Conservation (phyloP, 2,797 vertebrate species). For the Acanthopagrus latus region DNA sequence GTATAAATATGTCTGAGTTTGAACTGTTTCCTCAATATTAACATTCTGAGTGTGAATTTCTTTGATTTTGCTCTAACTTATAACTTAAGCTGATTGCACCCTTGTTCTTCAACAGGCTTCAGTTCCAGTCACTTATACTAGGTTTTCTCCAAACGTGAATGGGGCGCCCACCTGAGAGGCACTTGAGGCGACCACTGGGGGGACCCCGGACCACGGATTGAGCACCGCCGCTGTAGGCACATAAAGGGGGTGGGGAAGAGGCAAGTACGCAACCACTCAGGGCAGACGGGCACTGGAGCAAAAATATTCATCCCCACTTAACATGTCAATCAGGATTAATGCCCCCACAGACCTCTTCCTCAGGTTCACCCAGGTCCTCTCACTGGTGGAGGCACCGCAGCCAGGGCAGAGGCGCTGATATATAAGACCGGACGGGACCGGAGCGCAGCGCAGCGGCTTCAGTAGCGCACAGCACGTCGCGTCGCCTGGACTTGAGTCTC, state of each 20-base stretch:
- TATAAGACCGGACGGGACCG: conserved; percentile 65
- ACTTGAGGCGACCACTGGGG: conserved; percentile 51
- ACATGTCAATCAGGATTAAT: conserved; percentile 98
- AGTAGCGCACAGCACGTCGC: conserved; percentile 58
- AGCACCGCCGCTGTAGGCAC: conserved; percentile 44
- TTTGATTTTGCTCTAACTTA: conserved; percentile 6
- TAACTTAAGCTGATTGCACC: conserved; percentile 22
- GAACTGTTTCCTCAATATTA: too few relatives aligned
- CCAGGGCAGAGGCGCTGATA: conserved; percentile 73
- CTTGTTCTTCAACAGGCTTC: conserved; percentile 40
- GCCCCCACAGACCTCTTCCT: conserved; percentile 87
- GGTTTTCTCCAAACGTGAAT: conserved; percentile 10
- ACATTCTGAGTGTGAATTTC: too few relatives aligned
- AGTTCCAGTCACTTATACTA: conserved; percentile 38
- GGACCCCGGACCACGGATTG: conserved; percentile 58
- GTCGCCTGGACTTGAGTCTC: conserved; percentile 49
- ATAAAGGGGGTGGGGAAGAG: conserved; percentile 71
- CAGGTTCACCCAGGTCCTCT: conserved; percentile 73
- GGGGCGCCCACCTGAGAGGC: conserved; percentile 48
- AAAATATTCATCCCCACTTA: conserved; percentile 88
- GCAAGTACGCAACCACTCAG: conserved; percentile 86
- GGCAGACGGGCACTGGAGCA: conserved; percentile 84
- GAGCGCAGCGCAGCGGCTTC: conserved; percentile 57
- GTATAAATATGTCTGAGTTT: too few relatives aligned
- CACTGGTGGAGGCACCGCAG: conserved; percentile 63